phyloP scores from a whole-genome alignment of 2,113 vertebrate species.

The Muscicapa adusta region DNA sequence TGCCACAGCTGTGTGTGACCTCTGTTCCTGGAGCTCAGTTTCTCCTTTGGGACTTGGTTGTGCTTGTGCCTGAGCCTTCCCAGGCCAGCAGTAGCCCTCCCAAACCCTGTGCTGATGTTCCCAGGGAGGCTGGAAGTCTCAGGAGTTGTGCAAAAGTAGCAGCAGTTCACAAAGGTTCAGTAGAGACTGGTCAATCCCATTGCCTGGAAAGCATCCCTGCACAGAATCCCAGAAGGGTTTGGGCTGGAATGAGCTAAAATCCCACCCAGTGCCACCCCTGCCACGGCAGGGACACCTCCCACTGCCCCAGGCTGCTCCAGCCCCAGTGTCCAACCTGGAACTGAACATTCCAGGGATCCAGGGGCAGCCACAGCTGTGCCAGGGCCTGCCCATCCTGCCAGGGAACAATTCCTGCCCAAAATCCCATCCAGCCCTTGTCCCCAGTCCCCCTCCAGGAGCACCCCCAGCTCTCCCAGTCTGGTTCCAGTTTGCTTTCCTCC shows the following conservation, averaged over 20 bases:
- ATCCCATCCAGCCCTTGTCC: background rate
- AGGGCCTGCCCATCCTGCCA: background rate
- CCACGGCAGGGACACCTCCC: background rate
- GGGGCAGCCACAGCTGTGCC: background rate
- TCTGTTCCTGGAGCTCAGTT: background rate
- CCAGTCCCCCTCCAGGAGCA: background rate
- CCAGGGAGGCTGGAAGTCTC: background rate
- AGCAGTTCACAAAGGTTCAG: background rate
- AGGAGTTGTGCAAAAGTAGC: background rate
- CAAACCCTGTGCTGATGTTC: background rate
- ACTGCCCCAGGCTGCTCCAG: background rate
- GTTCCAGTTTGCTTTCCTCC: background rate
- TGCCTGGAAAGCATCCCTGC: background rate
- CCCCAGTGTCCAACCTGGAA: background rate
- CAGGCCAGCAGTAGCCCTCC: background rate
- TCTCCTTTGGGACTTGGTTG: background rate
- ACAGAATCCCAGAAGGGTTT: background rate
- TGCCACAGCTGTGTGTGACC: background rate
- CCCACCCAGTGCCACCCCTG: background rate
- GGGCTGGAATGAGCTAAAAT: rapidly evolving
- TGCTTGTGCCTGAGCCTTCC: background rate
- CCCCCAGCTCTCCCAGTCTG: background rate
- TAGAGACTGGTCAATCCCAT: background rate
- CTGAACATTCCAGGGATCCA: background rate
- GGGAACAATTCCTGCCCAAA: background rate